Conservation (phyloP, 2,888 invertebrate species). For the Rhyacophila evoluta region DNA sequence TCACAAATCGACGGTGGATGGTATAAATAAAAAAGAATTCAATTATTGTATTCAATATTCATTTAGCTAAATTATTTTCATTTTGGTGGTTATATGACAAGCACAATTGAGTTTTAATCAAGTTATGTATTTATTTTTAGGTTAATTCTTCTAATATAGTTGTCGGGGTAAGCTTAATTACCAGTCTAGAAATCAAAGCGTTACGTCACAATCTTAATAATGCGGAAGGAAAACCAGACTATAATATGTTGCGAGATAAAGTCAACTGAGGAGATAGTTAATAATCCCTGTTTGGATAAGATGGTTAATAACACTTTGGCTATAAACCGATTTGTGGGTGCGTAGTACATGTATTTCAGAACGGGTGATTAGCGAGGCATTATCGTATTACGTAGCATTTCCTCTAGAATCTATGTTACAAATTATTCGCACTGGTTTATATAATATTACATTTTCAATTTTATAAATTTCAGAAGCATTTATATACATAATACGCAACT, state of each 20-base stretch:
- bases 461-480: not conserved
- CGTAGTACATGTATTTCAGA: not conserved
- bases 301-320: not conserved
- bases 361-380: not conserved
- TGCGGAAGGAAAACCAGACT: not conserved
- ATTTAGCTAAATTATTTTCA: too few species aligned
- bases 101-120: too few species aligned
- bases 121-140: too few species aligned
- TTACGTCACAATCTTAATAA: not conserved
- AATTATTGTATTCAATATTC: too few species aligned
- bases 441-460: not conserved
- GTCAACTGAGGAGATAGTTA: not conserved
- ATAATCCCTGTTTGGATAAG: not conserved
- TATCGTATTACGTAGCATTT: not conserved
- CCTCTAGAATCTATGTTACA: too few species aligned
- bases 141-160: too few species aligned
- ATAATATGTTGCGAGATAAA: not conserved
- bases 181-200: too few species aligned
- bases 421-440: too few species aligned
- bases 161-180: too few species aligned
- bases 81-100: too few species aligned
- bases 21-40: too few species aligned
- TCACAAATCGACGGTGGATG: too few species aligned
- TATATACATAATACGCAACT: not conserved
- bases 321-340: not conserved